phyloP scores from a whole-genome alignment of 23 tunicate species.

The Ciona savignyi region DNA sequence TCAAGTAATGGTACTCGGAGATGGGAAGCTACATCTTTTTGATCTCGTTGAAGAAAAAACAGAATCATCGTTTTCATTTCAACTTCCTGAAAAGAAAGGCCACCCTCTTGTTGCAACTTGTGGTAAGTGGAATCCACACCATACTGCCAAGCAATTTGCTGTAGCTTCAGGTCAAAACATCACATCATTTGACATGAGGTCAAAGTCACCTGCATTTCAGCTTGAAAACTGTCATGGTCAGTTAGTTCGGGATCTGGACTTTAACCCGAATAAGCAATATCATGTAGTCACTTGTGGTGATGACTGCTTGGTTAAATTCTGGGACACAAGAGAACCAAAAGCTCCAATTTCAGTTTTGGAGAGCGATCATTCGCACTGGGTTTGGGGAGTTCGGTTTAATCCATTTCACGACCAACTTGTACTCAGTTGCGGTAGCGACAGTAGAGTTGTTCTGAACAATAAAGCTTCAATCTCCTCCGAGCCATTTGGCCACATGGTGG shows the following conservation, averaged over 20 bases:
- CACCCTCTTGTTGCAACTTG: conserved; percentile 27
- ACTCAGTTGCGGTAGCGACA: conserved; percentile 85
- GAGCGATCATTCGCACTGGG: conserved; percentile 88
- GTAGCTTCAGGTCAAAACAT: conserved; percentile 48
- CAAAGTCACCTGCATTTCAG: conserved; percentile 39
- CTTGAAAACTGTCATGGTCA: conserved; percentile 72
- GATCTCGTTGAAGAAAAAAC: conserved; percentile 29
- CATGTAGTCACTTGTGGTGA: conserved; percentile 81
- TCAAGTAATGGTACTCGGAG: conserved; percentile 42
- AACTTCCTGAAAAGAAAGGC: conserved; percentile 47
- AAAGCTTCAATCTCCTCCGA: conserved; percentile 78
- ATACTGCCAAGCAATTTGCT: conserved; percentile 84
- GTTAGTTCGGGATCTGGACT: conserved; percentile 76
- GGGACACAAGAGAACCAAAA: conserved; percentile 59
- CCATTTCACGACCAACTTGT: conserved; percentile 95
- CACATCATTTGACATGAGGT: conserved; percentile 70
- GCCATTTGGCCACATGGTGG: conserved; percentile 52
- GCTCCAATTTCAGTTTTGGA: conserved; percentile 37
- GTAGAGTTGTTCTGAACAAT: conserved; percentile 66
- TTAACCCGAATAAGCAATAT: conserved; percentile 91
- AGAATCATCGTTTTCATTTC: conserved; percentile 8
- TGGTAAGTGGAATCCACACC: conserved; percentile 94
- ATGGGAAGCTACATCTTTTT: conserved; percentile 39
- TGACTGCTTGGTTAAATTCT: conserved; percentile 81
- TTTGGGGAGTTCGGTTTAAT: conserved; percentile 78